Base-by-base conservation (phyloP, 2,888 invertebrate species). In the Amphipyra berbera region DNA sequence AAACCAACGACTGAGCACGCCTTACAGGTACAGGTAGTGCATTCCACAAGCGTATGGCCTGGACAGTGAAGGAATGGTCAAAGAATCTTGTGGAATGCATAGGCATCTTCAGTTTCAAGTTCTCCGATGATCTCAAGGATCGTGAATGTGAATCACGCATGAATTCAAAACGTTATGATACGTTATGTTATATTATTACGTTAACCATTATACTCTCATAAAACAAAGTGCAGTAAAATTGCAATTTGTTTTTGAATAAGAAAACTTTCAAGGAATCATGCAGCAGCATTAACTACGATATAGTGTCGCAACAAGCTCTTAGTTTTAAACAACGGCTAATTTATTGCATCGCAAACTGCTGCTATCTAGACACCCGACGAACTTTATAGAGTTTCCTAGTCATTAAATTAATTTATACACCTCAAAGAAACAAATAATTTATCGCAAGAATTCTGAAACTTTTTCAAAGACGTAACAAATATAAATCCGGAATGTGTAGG, bases 261-360 rank as follows among this genome's bases (percentile, higher is more conserved):
- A 9, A 47, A 70, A 56, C 48, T 61, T 75, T 47, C 46, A 40
- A 50, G 21, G n/a, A 61, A 41, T 61, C 76, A 56, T 40, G 2
- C 42, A 46, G 50, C 40, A 42, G 56, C 56, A 60, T 52, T 68
- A 69, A 57, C 53, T 57, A 44, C 40, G 53, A 46, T 50, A 49
- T 45, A 44, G 57, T 63, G 73, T 61, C 61, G 61, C 68, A 68
- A 68, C 56, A 62, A 70, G 54, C 61, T 62, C 38, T 56, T 63
- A 46, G 42, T 69, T 61, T 61, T 67, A 68, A 69, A 70, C 59
- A 45, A 41, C 56, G 64, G 72, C 61, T 72, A 72, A 79, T 82
- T 80, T 74, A 82, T 80, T 63, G 62, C 70, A 67, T 73, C 61
- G 60, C 53, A 67, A 77, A 77, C 68, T 78, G 69, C 69, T 77